Evolutionary conservation across 2,113 vertebrate species (phyloP).

Genomic region (Pelodiscus sinensis): DNA sequence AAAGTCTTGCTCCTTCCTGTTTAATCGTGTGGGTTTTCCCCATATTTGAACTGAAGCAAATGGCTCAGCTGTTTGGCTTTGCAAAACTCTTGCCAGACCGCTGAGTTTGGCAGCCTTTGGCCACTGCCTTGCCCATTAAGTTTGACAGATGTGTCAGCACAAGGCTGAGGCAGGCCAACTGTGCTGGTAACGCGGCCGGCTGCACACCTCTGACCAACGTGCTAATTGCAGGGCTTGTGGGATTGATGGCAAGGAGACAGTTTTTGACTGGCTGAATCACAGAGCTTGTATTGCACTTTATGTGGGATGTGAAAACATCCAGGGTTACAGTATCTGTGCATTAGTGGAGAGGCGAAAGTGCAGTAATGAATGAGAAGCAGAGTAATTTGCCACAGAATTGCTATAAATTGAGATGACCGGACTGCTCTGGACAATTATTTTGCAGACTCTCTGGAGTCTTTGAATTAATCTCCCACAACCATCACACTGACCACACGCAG

Average conservation of each 20-base stretch:
- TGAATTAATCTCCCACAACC: background rate
- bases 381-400: background rate
- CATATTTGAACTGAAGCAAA: background rate
- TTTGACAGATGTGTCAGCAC: background rate
- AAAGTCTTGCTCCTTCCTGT: background rate
- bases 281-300: background rate
- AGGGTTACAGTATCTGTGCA: background rate
- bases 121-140: background rate
- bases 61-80: background rate
- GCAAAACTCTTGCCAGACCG: background rate
- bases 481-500: background rate
- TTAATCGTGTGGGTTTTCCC: background rate
- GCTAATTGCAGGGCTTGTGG: background rate
- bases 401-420: background rate
- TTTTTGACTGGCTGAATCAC: background rate
- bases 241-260: background rate
- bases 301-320: background rate
- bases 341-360: background rate
- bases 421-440: conserved; percentile 16
- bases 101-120: fast-evolving
- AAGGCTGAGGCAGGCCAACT: background rate
- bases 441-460: conserved; percentile 50
- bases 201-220: background rate
- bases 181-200: background rate
- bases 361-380: background rate